Evolutionary conservation across 1,140 invertebrate genomes (phyloP).

Genomic region (Atopsyche davidsoni): DNA sequence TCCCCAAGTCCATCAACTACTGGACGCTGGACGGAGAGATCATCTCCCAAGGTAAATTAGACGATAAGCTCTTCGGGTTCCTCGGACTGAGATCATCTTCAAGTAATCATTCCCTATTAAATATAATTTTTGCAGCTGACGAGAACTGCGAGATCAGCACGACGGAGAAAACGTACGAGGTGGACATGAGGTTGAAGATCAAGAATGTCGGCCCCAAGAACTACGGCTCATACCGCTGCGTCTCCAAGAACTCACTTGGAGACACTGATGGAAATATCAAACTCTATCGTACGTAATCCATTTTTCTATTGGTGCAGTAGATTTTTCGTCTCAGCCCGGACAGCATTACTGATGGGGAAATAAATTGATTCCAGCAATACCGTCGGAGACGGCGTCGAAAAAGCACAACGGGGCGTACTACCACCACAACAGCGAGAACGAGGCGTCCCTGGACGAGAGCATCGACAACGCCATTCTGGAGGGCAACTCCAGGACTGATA

Average conservation of each 20-base stretch:
- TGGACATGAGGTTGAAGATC: constrained; percentile 80
- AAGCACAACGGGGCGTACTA: constrained; percentile 23
- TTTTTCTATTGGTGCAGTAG: background rate
- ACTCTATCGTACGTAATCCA: constrained; percentile 75
- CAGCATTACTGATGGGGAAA: no score
- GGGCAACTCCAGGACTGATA: constrained; percentile 1
- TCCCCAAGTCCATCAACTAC: constrained; percentile 81
- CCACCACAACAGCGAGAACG: constrained; percentile 25
- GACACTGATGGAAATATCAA: constrained; percentile 87
- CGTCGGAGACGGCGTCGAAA: constrained; percentile 19
- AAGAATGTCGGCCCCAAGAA: constrained; percentile 64
- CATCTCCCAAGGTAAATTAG: constrained; percentile 75
- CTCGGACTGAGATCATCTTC: no score
- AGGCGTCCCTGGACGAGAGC: constrained; percentile 10
- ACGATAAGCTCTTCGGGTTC: no score
- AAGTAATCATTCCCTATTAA: no score
- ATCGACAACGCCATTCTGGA: constrained; percentile 10
- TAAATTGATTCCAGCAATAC: constrained; percentile 26
- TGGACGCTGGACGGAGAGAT: constrained; percentile 78
- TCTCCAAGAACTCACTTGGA: constrained; percentile 89
- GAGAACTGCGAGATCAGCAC: constrained; percentile 46
- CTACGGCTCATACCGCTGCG: constrained; percentile 81
- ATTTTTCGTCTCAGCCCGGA: constrained; percentile 3
- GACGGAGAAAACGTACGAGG: constrained; percentile 72
- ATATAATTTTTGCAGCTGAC: constrained; percentile 39